Percentiles rank a stretch among this genome's conserved stretches.
phyloP scores from a whole-genome alignment of 2,888 invertebrate species.

The Notodonta dromedarius region DNA sequence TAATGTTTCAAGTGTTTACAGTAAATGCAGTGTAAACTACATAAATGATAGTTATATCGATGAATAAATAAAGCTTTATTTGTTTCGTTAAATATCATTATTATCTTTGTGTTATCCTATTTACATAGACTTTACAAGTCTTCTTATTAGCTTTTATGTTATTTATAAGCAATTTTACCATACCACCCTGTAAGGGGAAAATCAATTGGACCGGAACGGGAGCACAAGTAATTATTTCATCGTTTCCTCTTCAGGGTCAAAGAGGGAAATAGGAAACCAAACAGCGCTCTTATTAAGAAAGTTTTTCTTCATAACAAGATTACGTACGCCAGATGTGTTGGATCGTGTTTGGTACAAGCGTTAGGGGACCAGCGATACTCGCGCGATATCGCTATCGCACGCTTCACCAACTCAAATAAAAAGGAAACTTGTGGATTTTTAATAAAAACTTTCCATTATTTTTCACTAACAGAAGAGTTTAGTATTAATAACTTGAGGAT shows the following conservation, averaged over 20 bases:
- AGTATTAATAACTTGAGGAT: too few relatives aligned
- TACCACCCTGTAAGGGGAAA: slow-evolving; percentile 7
- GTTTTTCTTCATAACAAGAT: slow-evolving; percentile 82
- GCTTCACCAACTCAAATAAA: slow-evolving; percentile 17
- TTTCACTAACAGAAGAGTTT: neutral
- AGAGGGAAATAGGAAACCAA: slow-evolving; percentile 64
- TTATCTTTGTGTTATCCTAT: neutral
- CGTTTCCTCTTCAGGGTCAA: slow-evolving; percentile 51
- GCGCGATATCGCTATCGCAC: slow-evolving; percentile 16
- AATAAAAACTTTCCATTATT: slow-evolving; percentile 2
- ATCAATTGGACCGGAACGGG: slow-evolving; percentile 21
- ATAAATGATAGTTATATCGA: neutral
- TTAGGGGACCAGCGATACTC: slow-evolving; percentile 43
- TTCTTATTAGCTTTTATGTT: too few relatives aligned
- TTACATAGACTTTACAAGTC: neutral
- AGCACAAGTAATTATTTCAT: slow-evolving; percentile 55
- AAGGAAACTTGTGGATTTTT: slow-evolving; percentile 4
- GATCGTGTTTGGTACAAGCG: slow-evolving; percentile 66
- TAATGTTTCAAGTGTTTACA: slow-evolving; percentile 11
- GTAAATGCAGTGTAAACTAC: slow-evolving; percentile 7
- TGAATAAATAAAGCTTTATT: slow-evolving; percentile 5
- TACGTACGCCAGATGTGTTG: slow-evolving; percentile 80
- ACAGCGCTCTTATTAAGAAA: slow-evolving; percentile 80
- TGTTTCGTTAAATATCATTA: neutral
- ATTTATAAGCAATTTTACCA: neutral